Evolutionary conservation across 2,113 vertebrate species (phyloP), one percentile per base, ranked within the genome.

Genomic region (Baryphthengus martii): DNA sequence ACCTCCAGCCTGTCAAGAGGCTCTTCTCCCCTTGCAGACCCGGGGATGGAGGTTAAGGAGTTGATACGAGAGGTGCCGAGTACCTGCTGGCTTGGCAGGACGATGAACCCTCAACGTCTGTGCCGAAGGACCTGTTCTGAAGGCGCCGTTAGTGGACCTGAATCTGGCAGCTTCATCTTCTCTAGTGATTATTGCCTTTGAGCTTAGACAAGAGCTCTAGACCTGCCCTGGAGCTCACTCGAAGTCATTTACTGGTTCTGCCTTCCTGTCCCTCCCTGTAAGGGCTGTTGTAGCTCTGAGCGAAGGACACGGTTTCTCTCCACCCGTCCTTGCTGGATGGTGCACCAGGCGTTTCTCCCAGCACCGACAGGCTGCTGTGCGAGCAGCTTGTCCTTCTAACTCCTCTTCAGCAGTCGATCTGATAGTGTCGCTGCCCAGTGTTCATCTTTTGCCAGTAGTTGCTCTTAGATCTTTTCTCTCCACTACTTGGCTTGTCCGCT

Each of bases 321-420:
- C 24, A 11, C 42, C 62, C 10, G 0, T 18, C 15, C 42, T 0
- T 13, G 45, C 44, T 33, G 3, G 13, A 1, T 0, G 2, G 15
- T 50, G 31, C 55, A 6, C 35, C 15, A 4, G 49, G 17, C 13
- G 0, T 16, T 40, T 25, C 72, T 44, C 29, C 21, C 5, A 3
- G 9, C 33, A 5, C 3, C 29, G 16, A 19, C 58, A 28, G 45
- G 14, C 42, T 67, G 42, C 55, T 14, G 65, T 0, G 3, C 1
- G 3, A 82, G 56, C 45, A 12, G 49, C 42, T 26, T 25, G 50
- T 37, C 58, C 70, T 35, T 52, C 66, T 10, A 5, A 4, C 37
- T 61, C 70, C 2, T 8, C 35, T 9, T 37, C 47, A 25, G 20
- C 33, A 7, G 8, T 14, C 7, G 1, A 5, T 8, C 28, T 0